Evolutionary conservation across 1,140 invertebrate species (phyloP).

Genomic region (Drosophila sp.): DNA sequence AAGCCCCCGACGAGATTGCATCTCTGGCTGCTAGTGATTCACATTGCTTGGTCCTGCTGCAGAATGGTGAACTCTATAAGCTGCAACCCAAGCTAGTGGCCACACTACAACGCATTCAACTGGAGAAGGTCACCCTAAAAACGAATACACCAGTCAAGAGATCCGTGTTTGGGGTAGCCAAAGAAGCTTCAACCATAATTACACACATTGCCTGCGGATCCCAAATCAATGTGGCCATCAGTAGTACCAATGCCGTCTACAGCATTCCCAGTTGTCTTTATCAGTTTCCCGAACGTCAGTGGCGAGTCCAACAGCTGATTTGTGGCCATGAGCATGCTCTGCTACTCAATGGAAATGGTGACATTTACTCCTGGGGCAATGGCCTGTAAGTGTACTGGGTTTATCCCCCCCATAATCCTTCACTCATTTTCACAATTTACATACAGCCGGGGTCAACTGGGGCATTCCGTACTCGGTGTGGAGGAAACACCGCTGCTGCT

Average conservation of each 20-base stretch:
- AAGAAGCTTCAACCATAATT: constrained; percentile 42
- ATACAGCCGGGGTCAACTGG: constrained; percentile 92
- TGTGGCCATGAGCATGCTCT: constrained; percentile 92
- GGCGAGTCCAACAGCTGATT: constrained; percentile 86
- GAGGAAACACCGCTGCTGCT: constrained; percentile 86
- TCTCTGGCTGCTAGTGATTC: constrained; percentile 56
- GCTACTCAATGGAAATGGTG: constrained; percentile 88
- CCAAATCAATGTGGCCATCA: constrained; percentile 84
- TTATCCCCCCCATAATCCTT: neutral
- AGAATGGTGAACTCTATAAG: constrained; percentile 63
- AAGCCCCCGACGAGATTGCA: constrained; percentile 38
- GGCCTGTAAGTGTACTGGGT: constrained; percentile 87
- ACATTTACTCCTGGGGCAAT: constrained; percentile 91
- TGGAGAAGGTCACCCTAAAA: constrained; percentile 52
- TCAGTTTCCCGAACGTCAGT: constrained; percentile 83
- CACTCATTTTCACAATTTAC: constrained; percentile 13
- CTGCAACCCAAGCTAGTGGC: constrained; percentile 36
- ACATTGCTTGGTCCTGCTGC: constrained; percentile 65
- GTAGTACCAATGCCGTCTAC: constrained; percentile 85
- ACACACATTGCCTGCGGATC: constrained; percentile 82
- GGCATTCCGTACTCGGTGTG: constrained; percentile 88
- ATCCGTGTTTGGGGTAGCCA: constrained; percentile 56
- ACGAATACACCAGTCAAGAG: constrained; percentile 49
- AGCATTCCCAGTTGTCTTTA: constrained; percentile 86
- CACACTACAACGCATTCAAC: constrained; percentile 44